Base-by-base conservation (phyloP, 2,113 vertebrate species). In the Sorex araneus region DNA sequence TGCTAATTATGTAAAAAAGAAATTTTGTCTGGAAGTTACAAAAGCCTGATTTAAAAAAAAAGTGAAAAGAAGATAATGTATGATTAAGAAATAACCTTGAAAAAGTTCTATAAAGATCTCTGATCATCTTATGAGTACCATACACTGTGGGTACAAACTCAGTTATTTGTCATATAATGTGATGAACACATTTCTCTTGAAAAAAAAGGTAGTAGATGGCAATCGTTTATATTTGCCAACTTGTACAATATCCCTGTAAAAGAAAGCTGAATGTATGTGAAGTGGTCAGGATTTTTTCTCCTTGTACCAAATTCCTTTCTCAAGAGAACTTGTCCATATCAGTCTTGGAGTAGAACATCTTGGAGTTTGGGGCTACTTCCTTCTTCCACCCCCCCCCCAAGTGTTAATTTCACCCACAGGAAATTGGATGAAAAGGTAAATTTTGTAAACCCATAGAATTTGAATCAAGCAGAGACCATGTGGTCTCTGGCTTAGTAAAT, bases 1-100 rank as follows among this genome's bases (percentile, higher is more conserved):
- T 63, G 50, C 8, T 81, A 71, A 89, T 78, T 50, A 80, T 70
- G 1, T 64, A 91, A 81, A 15, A n/a, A 91, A 92, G 5, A 87
- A 50, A 76, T 63, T 32, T 63, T 45, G 0, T 9, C 85, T 73
- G 92, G 67, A 69, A 19, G 3, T 71, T 69, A 54, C 45, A 88
- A 23, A 23, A 28, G 8, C 0, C 23, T 16, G 16, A 12, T 67
- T 25, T 73, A 76, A 75, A 8, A 1, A 23, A 4, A 60, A 23
- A 34, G 16, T 63, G 32, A 30, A 2, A 54, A 77, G 3, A 2
- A 23, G 12, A 76, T 27, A 10, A 50, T 67, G 15, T 75, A 43
- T 40, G 30, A 45, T 3, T 70, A 32, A 71, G 28, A 12, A 2
- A 30, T 9, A 23, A 10, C 6, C 9, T 70, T 71, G 27, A 8